Conservation (phyloP, 2,113 vertebrate species). For the Garra rufa region DNA sequence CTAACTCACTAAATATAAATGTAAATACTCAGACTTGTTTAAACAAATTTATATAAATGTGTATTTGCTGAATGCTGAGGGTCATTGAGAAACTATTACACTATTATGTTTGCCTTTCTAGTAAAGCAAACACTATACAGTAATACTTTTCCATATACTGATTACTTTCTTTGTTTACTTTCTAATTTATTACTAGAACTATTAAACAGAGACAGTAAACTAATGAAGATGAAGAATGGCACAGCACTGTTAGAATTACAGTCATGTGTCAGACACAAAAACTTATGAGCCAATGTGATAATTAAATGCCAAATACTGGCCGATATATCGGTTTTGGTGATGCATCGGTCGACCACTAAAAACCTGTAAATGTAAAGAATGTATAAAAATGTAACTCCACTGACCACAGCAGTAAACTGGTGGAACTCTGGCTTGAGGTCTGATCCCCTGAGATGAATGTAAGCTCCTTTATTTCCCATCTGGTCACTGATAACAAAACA, state of each 20-base stretch:
- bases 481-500: constrained; percentile 81
- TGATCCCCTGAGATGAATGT: constrained; percentile 92
- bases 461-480: constrained; percentile 96
- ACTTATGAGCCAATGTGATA: neutral
- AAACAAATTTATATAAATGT: neutral
- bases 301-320: neutral
- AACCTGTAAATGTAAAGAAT: neutral
- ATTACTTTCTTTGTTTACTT: neutral
- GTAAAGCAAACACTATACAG: too few relatives aligned
- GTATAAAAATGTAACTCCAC: constrained; percentile 59
- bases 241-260: neutral
- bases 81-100: neutral
- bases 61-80: neutral
- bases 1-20: too few relatives aligned
- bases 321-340: neutral
- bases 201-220: neutral
- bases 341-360: neutral
- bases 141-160: too few relatives aligned
- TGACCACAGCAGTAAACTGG: constrained; percentile 98
- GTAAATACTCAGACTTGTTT: neutral
- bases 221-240: neutral
- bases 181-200: too few relatives aligned
- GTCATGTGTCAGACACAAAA: neutral
- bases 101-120: neutral
- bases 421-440: constrained; percentile 93